Conservation (phyloP, 2,888 invertebrate genomes). For the Anorthoa munda region DNA sequence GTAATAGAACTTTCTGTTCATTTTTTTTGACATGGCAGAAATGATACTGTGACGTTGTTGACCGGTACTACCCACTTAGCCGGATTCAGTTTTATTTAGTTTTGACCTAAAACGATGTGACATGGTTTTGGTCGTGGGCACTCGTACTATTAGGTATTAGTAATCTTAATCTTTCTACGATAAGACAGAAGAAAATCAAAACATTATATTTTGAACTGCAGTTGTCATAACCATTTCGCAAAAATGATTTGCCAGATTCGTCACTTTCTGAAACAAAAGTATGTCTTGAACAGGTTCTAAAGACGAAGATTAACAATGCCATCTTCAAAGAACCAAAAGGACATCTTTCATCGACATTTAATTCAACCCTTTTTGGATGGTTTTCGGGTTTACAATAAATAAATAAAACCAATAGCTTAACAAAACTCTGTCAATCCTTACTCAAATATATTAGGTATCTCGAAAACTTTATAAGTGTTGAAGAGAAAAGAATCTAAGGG, state of each 20-base stretch:
- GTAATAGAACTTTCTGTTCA: too few species aligned
- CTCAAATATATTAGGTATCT: constrained; percentile 47
- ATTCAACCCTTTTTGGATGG: constrained; percentile 42
- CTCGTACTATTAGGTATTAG: too few species aligned
- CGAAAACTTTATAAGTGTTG: constrained; percentile 66
- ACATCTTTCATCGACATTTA: constrained; percentile 25
- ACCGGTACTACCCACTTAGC: too few species aligned
- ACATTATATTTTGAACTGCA: background rate
- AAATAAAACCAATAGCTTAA: constrained; percentile 44
- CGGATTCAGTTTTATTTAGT: too few species aligned
- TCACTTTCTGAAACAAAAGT: constrained; percentile 21
- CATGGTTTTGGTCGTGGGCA: too few species aligned
- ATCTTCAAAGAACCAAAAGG: constrained; percentile 15
- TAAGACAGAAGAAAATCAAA: background rate
- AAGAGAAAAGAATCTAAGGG: constrained; percentile 68
- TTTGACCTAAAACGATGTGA: too few species aligned
- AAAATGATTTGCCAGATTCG: background rate
- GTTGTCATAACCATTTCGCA: background rate
- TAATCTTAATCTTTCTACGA: too few species aligned
- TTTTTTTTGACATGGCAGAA: too few species aligned
- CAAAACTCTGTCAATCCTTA: constrained; percentile 52
- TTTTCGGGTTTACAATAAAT: background rate
- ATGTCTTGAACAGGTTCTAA: background rate
- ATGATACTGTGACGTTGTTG: too few species aligned
- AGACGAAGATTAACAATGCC: constrained; percentile 2